Percentiles rank a stretch among this genome's conserved stretches.
phyloP scores from a whole-genome alignment of 2,797 vertebrate species.

The Poecile montanus region DNA sequence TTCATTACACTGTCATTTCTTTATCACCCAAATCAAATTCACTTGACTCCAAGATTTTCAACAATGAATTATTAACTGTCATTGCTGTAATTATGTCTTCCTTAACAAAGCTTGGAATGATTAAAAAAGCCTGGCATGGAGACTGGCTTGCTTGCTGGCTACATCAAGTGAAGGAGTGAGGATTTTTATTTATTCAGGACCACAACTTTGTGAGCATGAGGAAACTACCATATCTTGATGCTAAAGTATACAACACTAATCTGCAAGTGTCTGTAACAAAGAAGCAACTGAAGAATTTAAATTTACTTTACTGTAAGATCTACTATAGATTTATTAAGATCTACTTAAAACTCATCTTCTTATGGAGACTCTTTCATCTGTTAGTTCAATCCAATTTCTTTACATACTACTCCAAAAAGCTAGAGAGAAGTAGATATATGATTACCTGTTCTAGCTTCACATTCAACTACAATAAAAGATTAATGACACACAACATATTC shows the following conservation, averaged over 20 bases:
- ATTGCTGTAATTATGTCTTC: slow-evolving; percentile 40
- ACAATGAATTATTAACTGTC: slow-evolving; percentile 42
- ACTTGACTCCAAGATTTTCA: slow-evolving; percentile 1
- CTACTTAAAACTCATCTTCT: neutral
- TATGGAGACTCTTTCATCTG: neutral
- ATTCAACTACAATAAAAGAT: neutral
- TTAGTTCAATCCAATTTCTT: neutral
- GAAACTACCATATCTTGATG: neutral
- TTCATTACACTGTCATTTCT: neutral
- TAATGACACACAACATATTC: neutral
- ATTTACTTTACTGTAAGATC: neutral
- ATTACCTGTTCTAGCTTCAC: neutral
- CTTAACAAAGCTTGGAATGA: slow-evolving; percentile 30
- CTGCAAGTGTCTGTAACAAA: neutral
- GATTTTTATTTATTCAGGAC: neutral
- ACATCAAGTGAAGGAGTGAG: neutral
- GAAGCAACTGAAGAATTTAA: neutral
- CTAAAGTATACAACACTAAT: neutral
- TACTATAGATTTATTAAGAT: neutral
- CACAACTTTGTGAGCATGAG: neutral
- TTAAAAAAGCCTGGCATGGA: neutral
- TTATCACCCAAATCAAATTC: slow-evolving; percentile 29
- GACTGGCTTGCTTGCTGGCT: neutral
- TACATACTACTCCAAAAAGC: neutral
- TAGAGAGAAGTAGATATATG: neutral